A percentile compares a stretch with the other conserved stretches of the same genome.
Conservation (phyloP, 2,797 vertebrate species). For the Syncerus caffer region DNA sequence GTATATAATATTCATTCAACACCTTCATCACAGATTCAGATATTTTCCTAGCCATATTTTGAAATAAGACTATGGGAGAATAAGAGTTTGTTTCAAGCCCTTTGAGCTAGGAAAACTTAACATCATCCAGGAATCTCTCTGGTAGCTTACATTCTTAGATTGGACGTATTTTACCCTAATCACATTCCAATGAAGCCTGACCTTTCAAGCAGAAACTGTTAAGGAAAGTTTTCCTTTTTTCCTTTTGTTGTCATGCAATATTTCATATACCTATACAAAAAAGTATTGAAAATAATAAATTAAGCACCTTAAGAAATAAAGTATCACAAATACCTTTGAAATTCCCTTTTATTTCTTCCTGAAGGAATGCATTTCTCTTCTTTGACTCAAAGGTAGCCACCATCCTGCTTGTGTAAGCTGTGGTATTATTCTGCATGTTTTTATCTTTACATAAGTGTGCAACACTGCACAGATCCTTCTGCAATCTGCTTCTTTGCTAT, state of each 20-base stretch:
- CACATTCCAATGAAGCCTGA: neutral
- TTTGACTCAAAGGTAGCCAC: neutral
- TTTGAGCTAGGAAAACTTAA: neutral
- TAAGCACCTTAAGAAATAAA: neutral
- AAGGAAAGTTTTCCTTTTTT: neutral
- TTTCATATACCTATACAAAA: neutral
- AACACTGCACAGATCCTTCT: neutral
- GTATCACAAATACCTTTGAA: neutral
- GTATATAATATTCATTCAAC: neutral
- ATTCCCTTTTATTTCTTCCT: neutral
- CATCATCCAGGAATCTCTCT: neutral
- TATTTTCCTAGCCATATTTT: neutral
- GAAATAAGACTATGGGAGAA: neutral
- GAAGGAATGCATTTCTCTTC: neutral
- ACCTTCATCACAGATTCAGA: neutral
- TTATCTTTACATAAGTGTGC: neutral
- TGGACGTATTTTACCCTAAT: neutral
- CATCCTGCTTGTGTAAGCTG: neutral
- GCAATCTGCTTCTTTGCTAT: neutral
- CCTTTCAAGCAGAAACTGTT: neutral
- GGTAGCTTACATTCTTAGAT: neutral
- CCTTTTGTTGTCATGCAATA: neutral
- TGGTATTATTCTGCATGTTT: neutral
- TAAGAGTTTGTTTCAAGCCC: neutral
- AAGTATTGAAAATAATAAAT: neutral